Evolutionary conservation across 1,140 invertebrate genomes (phyloP), one percentile per base, ranked within the genome.

Genomic region (Adoxophyes honmai): DNA sequence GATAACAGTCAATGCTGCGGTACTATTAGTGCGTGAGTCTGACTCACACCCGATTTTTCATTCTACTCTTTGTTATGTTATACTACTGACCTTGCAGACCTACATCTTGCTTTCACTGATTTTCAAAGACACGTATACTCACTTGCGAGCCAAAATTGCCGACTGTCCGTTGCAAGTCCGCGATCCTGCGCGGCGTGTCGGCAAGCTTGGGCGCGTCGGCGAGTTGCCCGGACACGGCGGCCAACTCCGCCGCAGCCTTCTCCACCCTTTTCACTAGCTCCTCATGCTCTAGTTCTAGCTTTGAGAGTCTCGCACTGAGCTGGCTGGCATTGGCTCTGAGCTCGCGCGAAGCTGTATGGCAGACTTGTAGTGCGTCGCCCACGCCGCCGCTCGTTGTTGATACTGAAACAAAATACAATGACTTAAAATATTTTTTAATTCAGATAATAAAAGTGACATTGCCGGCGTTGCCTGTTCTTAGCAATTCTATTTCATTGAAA

Each of bases 381-480:
- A 93, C 91, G 34, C 90, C 90, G 73, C 91, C 90, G 75, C 90
- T 94, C 57, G 91, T 92, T 35, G 91, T 92, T 66, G 92, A 91
- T 58, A 93, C 93, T 94, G 88, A n/a, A n/a, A n/a, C n/a, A n/a
- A n/a, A n/a, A n/a, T n/a, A n/a, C n/a, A n/a, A n/a, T n/a, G n/a
- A n/a, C n/a, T n/a, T n/a, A n/a, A n/a, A n/a, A n/a, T n/a, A n/a
- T n/a, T n/a, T n/a, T n/a, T n/a, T n/a, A n/a, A n/a, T n/a, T n/a
- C n/a, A n/a, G n/a, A n/a, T n/a, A n/a, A n/a, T n/a, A n/a, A n/a
- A n/a, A n/a, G n/a, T n/a, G n/a, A n/a, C n/a, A n/a, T n/a, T n/a
- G n/a, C n/a, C n/a, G n/a, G n/a, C n/a, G n/a, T n/a, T n/a, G n/a
- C n/a, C n/a, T n/a, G n/a, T n/a, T n/a, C n/a, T n/a, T n/a, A n/a